phyloP scores from a whole-genome alignment of 2,113 vertebrate genomes.

The Cepphus grylle region DNA sequence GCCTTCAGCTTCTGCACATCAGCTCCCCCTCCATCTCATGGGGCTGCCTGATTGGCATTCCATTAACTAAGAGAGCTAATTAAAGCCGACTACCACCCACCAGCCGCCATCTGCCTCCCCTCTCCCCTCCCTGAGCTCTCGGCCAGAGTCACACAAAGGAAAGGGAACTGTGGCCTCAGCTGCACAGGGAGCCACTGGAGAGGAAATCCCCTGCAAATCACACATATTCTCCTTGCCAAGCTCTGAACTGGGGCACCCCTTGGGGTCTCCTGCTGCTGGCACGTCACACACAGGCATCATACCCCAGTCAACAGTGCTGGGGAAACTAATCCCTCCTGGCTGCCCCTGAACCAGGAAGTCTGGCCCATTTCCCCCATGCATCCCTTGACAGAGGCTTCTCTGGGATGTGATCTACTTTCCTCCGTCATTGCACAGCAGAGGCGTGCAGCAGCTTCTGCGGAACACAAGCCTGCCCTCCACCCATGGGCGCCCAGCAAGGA shows the following conservation, averaged over 20 bases:
- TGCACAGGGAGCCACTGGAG: neutral
- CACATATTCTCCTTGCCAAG: neutral
- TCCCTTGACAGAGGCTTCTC: neutral
- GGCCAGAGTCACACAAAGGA: neutral
- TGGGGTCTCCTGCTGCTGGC: neutral
- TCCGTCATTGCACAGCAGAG: neutral
- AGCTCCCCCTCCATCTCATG: neutral
- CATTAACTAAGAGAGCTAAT: constrained; percentile 46
- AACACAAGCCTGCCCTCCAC: neutral
- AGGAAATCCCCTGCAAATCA: neutral
- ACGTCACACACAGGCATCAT: neutral
- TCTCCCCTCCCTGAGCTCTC: neutral
- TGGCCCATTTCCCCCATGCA: neutral
- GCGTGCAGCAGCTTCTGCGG: rapidly evolving
- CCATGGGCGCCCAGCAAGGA: neutral
- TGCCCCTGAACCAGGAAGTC: neutral
- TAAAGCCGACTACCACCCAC: constrained; percentile 52
- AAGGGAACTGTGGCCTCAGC: neutral
- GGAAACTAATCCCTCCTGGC: neutral
- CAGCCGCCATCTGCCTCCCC: constrained; percentile 33
- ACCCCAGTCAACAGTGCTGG: neutral
- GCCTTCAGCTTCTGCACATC: neutral
- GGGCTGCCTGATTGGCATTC: constrained; percentile 32
- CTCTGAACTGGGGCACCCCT: neutral
- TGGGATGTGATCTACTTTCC: neutral